Evolutionary conservation across 2,888 invertebrate species (phyloP).

Genomic region (Aelia acuminata): DNA sequence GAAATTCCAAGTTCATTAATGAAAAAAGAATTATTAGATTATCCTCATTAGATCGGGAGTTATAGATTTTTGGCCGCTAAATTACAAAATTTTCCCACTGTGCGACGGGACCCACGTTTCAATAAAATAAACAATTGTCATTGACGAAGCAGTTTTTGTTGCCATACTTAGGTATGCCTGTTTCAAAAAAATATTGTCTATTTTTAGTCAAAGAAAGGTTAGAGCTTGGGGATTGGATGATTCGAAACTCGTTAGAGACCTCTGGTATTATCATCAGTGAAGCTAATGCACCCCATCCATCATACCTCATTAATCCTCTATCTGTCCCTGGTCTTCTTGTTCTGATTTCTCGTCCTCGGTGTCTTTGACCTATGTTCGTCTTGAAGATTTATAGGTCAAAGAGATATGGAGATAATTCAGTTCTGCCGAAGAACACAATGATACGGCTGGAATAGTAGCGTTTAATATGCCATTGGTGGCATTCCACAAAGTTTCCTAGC

Average conservation of each 20-base stretch:
- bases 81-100: no score
- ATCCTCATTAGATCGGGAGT: no score
- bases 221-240: not conserved
- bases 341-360: not conserved
- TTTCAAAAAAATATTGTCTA: no score
- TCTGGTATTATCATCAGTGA: not conserved
- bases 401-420: not conserved
- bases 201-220: not conserved
- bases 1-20: no score
- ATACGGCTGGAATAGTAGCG: not conserved
- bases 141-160: no score
- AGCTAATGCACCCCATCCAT: slow-evolving; percentile 9
- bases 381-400: not conserved
- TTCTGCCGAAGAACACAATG: not conserved
- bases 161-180: no score
- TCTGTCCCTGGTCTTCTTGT: slow-evolving; percentile 3
- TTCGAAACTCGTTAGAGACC: not conserved
- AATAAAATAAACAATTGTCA: no score
- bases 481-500: not conserved
- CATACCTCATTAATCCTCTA: slow-evolving; percentile 6
- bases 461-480: not conserved
- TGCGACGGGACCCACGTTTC: no score
- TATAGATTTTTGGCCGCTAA: no score
- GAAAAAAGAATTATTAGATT: no score
- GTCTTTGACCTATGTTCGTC: slow-evolving; percentile 19